Conservation (phyloP, 2,888 invertebrate genomes). For the Gibbula magus region DNA sequence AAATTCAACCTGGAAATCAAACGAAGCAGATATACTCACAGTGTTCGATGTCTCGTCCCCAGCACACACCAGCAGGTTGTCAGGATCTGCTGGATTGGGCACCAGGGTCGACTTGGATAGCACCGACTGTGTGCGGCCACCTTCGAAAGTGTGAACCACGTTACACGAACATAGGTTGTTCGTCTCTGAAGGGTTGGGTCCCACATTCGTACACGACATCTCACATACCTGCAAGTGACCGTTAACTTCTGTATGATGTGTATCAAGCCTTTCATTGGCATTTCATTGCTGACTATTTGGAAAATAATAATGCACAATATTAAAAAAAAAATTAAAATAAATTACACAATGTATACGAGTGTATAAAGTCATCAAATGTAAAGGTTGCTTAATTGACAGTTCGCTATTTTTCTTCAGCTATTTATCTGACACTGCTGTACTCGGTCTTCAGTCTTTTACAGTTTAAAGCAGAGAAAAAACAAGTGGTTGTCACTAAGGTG, state of each 20-base stretch:
- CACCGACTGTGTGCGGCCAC: slow-evolving; percentile 82
- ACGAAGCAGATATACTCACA: slow-evolving; percentile 74
- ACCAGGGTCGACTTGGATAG: slow-evolving; percentile 82
- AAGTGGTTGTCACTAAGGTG: too few species aligned
- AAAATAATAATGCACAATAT: too few species aligned
- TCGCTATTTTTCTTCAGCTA: too few species aligned
- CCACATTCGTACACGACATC: slow-evolving; percentile 53
- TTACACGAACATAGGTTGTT: slow-evolving; percentile 59
- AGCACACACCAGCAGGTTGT: slow-evolving; percentile 81
- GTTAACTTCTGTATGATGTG: slow-evolving; percentile 63
- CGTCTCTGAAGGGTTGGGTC: slow-evolving; percentile 44
- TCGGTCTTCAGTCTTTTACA: too few species aligned
- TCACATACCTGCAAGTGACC: slow-evolving; percentile 65
- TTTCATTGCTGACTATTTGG: too few species aligned
- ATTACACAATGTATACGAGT: too few species aligned
- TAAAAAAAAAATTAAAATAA: too few species aligned
- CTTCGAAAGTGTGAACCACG: slow-evolving; percentile 77
- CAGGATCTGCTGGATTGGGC: slow-evolving; percentile 77
- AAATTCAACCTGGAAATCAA: too few species aligned
- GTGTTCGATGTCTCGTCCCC: slow-evolving; percentile 81
- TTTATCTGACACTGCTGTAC: too few species aligned
- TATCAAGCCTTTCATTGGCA: slow-evolving; percentile 1
- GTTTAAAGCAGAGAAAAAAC: too few species aligned
- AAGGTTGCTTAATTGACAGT: too few species aligned
- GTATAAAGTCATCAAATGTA: too few species aligned